Conservation (phyloP, 2,888 invertebrate species). For the Drosophila fulvimacula region DNA sequence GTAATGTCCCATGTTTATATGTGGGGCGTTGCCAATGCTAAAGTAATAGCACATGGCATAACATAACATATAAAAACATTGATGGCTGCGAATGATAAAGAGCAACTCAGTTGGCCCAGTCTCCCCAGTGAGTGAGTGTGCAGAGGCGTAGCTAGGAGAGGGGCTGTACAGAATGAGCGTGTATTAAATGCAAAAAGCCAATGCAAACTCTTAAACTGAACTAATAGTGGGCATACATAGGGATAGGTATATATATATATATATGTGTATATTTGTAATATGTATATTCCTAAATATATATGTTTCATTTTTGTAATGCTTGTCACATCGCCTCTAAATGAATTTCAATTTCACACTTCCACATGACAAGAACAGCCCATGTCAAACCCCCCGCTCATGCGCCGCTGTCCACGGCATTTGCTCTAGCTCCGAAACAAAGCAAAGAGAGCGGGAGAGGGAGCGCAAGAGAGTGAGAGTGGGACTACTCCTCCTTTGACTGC, state of each 20-base stretch:
- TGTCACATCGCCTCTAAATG: slow-evolving; percentile 41
- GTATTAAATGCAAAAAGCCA: background rate
- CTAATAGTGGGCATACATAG: background rate
- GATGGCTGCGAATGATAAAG: slow-evolving; percentile 68
- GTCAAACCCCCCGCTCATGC: slow-evolving; percentile 8
- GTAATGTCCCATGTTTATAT: slow-evolving; percentile 57
- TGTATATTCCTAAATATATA: background rate
- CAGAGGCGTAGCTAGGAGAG: slow-evolving; percentile 29
- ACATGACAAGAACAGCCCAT: slow-evolving; percentile 35
- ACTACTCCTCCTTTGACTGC: background rate
- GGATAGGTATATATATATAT: background rate
- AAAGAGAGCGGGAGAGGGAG: background rate
- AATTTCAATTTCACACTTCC: slow-evolving; percentile 69
- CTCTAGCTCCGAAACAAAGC: slow-evolving; percentile 6
- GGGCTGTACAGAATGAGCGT: background rate
- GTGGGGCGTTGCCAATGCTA: slow-evolving; percentile 68
- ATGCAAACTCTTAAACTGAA: background rate
- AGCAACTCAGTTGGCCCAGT: slow-evolving; percentile 25
- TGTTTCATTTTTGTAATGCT: slow-evolving; percentile 10
- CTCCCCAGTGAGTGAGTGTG: background rate
- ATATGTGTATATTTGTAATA: background rate
- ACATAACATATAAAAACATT: slow-evolving; percentile 69
- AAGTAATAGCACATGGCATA: slow-evolving; percentile 77
- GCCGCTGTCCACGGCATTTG: slow-evolving; percentile 43
- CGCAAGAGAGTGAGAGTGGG: background rate